These are phyloP conservation scores for Smutsia gigantea DNA, from an alignment of 2,797 vertebrate species.

Conservation along the genomic window DNA sequence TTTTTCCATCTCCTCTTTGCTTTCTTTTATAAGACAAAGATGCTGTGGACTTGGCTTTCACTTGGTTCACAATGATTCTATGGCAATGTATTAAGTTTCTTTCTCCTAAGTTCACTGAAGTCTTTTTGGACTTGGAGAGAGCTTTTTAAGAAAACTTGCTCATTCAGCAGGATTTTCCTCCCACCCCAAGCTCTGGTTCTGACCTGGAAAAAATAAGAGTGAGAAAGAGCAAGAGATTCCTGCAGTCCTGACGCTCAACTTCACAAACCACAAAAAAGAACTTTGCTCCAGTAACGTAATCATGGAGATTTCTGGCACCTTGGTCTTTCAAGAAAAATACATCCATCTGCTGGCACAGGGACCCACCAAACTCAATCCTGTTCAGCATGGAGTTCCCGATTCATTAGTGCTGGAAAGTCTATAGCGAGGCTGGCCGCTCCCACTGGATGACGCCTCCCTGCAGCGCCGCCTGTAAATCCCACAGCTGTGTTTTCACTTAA, in stretches of 20 bases:
- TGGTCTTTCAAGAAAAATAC: slow-evolving; percentile 88
- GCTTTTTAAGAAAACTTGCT: slow-evolving; percentile 89
- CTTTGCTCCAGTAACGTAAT: slow-evolving; percentile 87
- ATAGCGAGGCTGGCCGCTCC: slow-evolving; percentile 78
- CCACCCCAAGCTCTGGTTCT: slow-evolving; percentile 83
- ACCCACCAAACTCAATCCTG: slow-evolving; percentile 84
- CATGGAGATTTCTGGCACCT: slow-evolving; percentile 85
- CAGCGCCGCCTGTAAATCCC: slow-evolving; percentile 78
- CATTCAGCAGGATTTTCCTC: slow-evolving; percentile 86
- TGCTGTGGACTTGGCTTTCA: slow-evolving; percentile 76
- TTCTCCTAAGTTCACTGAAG: slow-evolving; percentile 79
- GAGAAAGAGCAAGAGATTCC: slow-evolving; percentile 78
- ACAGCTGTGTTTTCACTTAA: slow-evolving; percentile 87
- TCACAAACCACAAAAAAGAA: slow-evolving; percentile 87
- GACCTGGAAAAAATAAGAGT: slow-evolving; percentile 84
- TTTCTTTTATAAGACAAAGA: slow-evolving; percentile 83
- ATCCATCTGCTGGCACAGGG: slow-evolving; percentile 84
- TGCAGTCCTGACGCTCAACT: slow-evolving; percentile 85
- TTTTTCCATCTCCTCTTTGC: slow-evolving; percentile 76
- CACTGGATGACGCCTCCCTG: slow-evolving; percentile 80
- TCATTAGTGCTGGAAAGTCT: slow-evolving; percentile 84
- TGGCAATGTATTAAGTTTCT: slow-evolving; percentile 72
- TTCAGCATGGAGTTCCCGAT: slow-evolving; percentile 85
- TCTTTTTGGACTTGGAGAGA: slow-evolving; percentile 82
- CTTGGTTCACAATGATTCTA: slow-evolving; percentile 53